A percentile compares a stretch with the other conserved stretches of the same genome.
These are phyloP conservation scores for Neocloeon triangulifer DNA, from an alignment of 1,140 invertebrate species.

Conservation along the genomic window DNA sequence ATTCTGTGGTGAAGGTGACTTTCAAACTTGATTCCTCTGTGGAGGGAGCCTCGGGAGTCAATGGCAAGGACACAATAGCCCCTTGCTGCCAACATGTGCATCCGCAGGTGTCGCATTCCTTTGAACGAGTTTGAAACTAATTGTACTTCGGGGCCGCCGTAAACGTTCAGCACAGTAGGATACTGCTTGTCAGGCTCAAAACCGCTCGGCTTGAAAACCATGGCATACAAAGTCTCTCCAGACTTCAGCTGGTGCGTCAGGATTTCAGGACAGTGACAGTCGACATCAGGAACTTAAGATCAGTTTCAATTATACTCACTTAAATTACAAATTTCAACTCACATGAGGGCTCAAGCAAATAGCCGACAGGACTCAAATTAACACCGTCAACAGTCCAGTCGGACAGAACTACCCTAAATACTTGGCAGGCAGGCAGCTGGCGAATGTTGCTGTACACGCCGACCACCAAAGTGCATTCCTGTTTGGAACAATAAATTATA, in stretches of 20 bases:
- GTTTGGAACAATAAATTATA: constrained; percentile 8
- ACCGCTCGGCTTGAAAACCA: constrained; percentile 76
- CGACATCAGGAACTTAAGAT: constrained; percentile 27
- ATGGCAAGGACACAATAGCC: constrained; percentile 91
- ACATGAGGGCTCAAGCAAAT: constrained; percentile 36
- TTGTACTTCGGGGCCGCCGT: constrained; percentile 95
- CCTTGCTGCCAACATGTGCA: constrained; percentile 87
- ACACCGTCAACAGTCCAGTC: constrained; percentile 40
- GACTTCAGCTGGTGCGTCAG: constrained; percentile 44
- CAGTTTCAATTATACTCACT: too few relatives aligned
- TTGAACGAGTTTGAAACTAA: constrained; percentile 91
- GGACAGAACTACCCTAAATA: constrained; percentile 44
- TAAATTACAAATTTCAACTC: constrained; percentile 9
- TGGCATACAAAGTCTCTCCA: constrained; percentile 62
- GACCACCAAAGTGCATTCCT: constrained; percentile 66
- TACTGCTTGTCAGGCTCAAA: constrained; percentile 54
- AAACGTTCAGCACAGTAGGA: constrained; percentile 89
- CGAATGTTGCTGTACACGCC: constrained; percentile 75
- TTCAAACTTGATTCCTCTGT: constrained; percentile 81
- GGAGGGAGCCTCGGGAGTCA: constrained; percentile 83
- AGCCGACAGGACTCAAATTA: constrained; percentile 37
- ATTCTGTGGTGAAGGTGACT: constrained; percentile 66
- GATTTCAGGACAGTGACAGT: constrained; percentile 43
- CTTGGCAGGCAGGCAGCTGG: constrained; percentile 51
- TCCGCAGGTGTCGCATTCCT: constrained; percentile 72